Evolutionary conservation across 2,888 invertebrate genomes (phyloP).

Genomic region (Thymelicus acteon): DNA sequence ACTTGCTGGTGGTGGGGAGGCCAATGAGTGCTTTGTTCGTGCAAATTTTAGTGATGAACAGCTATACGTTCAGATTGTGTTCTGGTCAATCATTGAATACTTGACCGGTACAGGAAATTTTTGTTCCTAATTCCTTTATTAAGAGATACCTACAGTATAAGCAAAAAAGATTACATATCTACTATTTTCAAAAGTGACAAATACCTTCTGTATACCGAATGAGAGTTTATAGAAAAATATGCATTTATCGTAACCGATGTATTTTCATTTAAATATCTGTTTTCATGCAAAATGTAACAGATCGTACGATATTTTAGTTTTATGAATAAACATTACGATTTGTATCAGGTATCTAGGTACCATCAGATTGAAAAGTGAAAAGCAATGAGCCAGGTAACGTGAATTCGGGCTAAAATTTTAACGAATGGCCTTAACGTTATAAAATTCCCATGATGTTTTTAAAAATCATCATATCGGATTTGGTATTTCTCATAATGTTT

Average conservation of each 20-base stretch:
- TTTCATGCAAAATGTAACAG: constrained; percentile 5
- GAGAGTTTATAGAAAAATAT: not conserved
- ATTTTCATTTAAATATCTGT: not conserved
- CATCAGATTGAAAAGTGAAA: constrained; percentile 29
- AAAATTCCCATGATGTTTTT: constrained; percentile 28
- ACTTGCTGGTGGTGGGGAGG: too few species aligned
- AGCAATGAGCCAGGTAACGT: constrained; percentile 29
- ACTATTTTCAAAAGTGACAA: not conserved
- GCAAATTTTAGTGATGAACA: too few species aligned
- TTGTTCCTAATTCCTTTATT: too few species aligned
- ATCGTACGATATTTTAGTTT: constrained; percentile 20
- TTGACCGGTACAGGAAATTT: not conserved
- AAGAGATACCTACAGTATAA: too few species aligned
- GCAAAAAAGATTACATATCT: not conserved
- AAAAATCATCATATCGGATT: constrained; percentile 20
- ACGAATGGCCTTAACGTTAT: constrained; percentile 27
- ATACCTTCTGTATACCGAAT: not conserved
- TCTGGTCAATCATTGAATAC: not conserved
- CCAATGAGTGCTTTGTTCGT: too few species aligned
- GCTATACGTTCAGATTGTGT: not conserved
- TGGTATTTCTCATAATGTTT: constrained; percentile 18
- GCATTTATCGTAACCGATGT: not conserved
- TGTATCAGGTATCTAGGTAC: constrained; percentile 31
- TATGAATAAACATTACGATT: constrained; percentile 24
- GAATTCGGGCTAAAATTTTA: constrained; percentile 31